Evolutionary conservation across 2,797 vertebrate species (phyloP).

Genomic region (Cottoperca gobio): DNA sequence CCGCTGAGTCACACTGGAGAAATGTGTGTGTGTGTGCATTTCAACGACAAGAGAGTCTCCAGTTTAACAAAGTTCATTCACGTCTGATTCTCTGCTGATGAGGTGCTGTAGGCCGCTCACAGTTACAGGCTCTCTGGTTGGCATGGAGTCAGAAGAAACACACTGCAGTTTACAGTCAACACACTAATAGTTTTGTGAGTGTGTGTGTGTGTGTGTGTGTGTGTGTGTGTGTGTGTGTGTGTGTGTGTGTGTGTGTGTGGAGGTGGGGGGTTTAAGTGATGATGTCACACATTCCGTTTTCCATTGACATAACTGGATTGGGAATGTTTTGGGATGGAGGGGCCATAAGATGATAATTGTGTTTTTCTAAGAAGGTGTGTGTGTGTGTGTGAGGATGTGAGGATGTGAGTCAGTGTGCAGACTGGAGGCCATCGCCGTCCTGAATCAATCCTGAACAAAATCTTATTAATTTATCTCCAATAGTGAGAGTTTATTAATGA

Average conservation of each 20-base stretch:
- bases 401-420: not conserved
- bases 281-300: slow-evolving; percentile 83
- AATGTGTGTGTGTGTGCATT: slow-evolving; percentile 36
- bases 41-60: slow-evolving; percentile 37
- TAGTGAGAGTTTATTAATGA: too few species aligned
- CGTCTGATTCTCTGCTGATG: slow-evolving; percentile 48
- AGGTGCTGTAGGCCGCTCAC: slow-evolving; percentile 52
- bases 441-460: not conserved
- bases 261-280: slow-evolving; percentile 64
- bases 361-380: slow-evolving; percentile 67
- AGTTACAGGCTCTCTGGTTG: slow-evolving; percentile 52
- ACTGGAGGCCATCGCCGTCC: not conserved
- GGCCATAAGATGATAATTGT: slow-evolving; percentile 75
- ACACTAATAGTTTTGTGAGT: slow-evolving; percentile 62
- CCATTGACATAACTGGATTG: slow-evolving; percentile 78
- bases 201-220: slow-evolving; percentile 48
- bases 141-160: slow-evolving; percentile 70
- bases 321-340: slow-evolving; percentile 71
- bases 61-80: slow-evolving; percentile 60
- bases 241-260: slow-evolving; percentile 49
- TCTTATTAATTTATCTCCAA: too few species aligned
- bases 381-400: slow-evolving; percentile 38
- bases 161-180: slow-evolving; percentile 58
- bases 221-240: slow-evolving; percentile 46
- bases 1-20: slow-evolving; percentile 74